A percentile compares a stretch with the other conserved stretches of the same genome.
Conservation (phyloP, 2,113 vertebrate species). For the Hydropotes inermis region DNA sequence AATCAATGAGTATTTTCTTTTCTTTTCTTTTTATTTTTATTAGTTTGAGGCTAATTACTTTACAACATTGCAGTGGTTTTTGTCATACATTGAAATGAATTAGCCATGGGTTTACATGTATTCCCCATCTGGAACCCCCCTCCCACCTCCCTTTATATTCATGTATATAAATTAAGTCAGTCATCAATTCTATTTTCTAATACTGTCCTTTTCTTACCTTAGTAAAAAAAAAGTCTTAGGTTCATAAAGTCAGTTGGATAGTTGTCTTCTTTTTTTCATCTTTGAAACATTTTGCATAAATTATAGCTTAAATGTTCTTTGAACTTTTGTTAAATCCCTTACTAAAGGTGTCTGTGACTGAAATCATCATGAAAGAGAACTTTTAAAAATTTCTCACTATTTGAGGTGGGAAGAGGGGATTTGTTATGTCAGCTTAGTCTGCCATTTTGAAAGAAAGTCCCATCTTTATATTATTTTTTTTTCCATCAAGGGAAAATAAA, state of each 20-base stretch:
- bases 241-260: background rate
- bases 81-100: too few relatives aligned
- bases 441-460: background rate
- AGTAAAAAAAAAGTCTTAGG: background rate
- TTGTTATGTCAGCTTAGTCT: background rate
- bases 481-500: background rate
- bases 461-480: background rate
- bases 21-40: too few relatives aligned
- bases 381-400: background rate
- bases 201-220: background rate
- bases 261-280: background rate
- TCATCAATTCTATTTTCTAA: background rate
- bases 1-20: background rate
- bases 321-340: conserved; percentile 13
- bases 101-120: too few relatives aligned
- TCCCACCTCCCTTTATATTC: background rate
- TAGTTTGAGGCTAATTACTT: too few relatives aligned
- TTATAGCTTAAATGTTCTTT: conserved; percentile 17
- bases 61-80: too few relatives aligned
- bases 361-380: background rate
- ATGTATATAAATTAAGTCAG: background rate
- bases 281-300: conserved; percentile 7
- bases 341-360: background rate
- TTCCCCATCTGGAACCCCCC: too few relatives aligned
- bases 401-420: background rate